A percentile compares a stretch with the other conserved stretches of the same genome.
Conservation (phyloP, 2,888 invertebrate species). For the Marasmarcha lunaedactyla region DNA sequence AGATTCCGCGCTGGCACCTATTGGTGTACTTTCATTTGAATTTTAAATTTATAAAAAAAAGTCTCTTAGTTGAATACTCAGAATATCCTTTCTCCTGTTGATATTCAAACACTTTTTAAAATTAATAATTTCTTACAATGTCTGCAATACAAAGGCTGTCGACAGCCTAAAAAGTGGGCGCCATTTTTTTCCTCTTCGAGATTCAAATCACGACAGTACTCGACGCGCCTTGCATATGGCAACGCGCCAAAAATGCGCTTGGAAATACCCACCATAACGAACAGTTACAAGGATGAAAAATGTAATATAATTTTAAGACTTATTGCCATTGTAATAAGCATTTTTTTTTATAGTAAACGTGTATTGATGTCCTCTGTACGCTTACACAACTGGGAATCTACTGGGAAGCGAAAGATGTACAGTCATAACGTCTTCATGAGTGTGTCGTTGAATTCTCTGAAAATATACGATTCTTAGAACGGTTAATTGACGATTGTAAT, state of each 20-base stretch:
- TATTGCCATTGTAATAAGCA: no score
- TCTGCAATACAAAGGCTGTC: not conserved
- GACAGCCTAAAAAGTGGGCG: constrained; percentile 3
- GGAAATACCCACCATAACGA: constrained; percentile 13
- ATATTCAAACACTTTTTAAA: no score
- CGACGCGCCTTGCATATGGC: constrained; percentile 49
- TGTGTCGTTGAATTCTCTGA: constrained; percentile 23
- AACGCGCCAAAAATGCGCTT: constrained; percentile 34
- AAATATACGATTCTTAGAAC: no score
- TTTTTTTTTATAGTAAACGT: no score
- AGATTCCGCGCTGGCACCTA: no score
- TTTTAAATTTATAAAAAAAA: no score
- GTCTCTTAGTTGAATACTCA: no score
- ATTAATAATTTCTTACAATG: not conserved
- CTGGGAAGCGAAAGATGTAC: constrained; percentile 31
- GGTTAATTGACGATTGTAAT: no score
- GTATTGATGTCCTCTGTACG: no score
- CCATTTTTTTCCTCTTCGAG: constrained; percentile 5
- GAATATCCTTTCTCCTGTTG: no score
- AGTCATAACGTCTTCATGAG: constrained; percentile 24
- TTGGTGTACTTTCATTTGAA: no score
- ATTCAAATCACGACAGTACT: constrained; percentile 24
- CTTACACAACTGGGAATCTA: constrained; percentile 40
- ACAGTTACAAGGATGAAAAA: constrained; percentile 14
- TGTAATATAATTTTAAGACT: no score